Evolutionary conservation across 64 coral and sea anemone genomes (phyloP).

Genomic region (Cladopsammia gracilis): DNA sequence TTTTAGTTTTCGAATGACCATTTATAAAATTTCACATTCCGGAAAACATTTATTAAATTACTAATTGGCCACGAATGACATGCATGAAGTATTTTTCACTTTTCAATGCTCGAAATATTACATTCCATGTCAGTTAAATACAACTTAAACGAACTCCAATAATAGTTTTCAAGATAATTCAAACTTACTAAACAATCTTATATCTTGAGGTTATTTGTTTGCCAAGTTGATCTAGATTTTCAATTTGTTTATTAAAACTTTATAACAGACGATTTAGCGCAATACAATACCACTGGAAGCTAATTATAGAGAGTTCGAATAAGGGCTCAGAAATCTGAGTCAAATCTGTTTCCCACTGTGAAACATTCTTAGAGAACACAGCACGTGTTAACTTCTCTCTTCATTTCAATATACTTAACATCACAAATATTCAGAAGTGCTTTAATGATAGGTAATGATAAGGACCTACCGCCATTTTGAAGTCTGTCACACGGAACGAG

Average conservation of each 20-base stretch:
- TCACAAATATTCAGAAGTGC: not conserved
- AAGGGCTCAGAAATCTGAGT: too few species aligned
- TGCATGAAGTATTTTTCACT: not conserved
- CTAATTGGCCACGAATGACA: not conserved
- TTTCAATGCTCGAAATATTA: not conserved
- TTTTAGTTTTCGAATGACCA: too few species aligned
- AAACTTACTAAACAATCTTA: not conserved
- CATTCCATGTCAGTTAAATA: too few species aligned
- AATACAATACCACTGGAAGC: not conserved
- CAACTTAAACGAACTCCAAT: not conserved
- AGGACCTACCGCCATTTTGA: constrained; percentile 71
- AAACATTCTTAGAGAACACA: not conserved
- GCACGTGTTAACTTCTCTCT: not conserved
- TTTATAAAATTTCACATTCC: not conserved
- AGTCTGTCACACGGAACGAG: constrained; percentile 55
- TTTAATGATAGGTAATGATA: not conserved
- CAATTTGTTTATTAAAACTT: not conserved
- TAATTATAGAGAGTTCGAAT: not conserved
- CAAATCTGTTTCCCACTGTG: not conserved
- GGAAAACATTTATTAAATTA: constrained; percentile 9
- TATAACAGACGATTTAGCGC: constrained; percentile 15
- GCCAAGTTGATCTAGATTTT: not conserved
- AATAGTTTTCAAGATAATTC: not conserved
- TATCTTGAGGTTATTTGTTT: not conserved
- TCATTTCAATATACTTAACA: not conserved